Evolutionary conservation across 2,888 invertebrate species (phyloP).

Genomic region (Rapana venosa): DNA sequence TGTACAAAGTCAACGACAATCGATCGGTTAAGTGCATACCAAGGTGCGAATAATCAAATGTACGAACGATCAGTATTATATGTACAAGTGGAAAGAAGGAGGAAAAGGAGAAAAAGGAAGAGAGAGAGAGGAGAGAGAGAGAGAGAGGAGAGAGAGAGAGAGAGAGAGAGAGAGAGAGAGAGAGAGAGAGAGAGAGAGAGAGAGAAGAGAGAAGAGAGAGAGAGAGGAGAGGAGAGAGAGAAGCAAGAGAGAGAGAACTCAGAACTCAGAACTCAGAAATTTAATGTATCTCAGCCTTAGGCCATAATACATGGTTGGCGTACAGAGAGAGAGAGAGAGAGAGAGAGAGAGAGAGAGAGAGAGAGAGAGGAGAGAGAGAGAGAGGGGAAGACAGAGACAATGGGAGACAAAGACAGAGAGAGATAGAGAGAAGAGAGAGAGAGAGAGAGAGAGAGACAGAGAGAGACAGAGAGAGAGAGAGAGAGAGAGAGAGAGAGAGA

Average conservation of each 20-base stretch:
- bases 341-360: conserved; percentile 10
- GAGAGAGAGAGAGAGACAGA: neutral
- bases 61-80: no score
- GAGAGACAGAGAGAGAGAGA: neutral
- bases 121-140: no score
- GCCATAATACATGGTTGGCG: no score
- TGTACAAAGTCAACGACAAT: no score
- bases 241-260: neutral
- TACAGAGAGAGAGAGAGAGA: conserved; percentile 10
- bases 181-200: neutral
- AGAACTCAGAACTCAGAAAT: no score
- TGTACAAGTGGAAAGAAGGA: no score
- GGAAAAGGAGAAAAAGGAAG: no score
- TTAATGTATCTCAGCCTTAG: no score
- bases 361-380: neutral
- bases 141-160: no score
- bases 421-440: neutral
- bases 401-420: neutral
- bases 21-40: no score
- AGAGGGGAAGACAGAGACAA: neutral
- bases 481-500: neutral
- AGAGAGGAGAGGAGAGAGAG: neutral
- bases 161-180: neutral
- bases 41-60: no score
- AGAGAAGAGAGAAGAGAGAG: neutral